Conservation (phyloP, 2,113 vertebrate species). For the Nerophis lumbriciformis region DNA sequence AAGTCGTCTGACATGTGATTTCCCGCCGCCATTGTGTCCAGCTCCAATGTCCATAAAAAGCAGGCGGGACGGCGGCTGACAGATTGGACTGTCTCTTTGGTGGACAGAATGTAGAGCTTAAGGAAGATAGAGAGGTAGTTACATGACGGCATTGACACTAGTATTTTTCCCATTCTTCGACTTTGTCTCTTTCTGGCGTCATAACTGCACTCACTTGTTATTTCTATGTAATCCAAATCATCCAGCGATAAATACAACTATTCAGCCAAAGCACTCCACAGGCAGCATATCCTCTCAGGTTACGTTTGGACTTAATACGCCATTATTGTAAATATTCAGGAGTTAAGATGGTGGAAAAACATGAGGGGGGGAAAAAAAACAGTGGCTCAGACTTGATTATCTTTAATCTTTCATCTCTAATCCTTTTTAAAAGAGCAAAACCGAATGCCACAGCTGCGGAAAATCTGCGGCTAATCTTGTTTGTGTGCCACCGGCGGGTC, state of each 20-base stretch:
- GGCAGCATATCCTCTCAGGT: constrained; percentile 21
- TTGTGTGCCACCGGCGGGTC: constrained; percentile 18
- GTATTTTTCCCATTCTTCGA: constrained; percentile 15
- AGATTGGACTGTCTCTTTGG: constrained; percentile 46
- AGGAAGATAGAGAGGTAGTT: constrained; percentile 6
- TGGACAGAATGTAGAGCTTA: constrained; percentile 24
- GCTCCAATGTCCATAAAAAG: constrained; percentile 41
- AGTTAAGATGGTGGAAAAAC: constrained; percentile 8
- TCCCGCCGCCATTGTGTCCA: constrained; percentile 50
- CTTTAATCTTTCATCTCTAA: constrained; percentile 21
- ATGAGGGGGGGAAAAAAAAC: not conserved
- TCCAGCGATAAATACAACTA: constrained; percentile 14
- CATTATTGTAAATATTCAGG: constrained; percentile 16
- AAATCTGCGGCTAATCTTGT: constrained; percentile 22
- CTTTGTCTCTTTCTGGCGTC: not conserved
- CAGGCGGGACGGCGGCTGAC: constrained; percentile 44
- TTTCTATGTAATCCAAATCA: constrained; percentile 5
- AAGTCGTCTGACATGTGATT: constrained; percentile 61
- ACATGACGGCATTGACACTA: constrained; percentile 13
- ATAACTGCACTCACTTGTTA: constrained; percentile 14
- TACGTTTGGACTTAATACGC: constrained; percentile 21
- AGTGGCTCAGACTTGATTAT: constrained; percentile 20
- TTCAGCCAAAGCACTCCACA: constrained; percentile 10
- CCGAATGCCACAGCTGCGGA: constrained; percentile 8
- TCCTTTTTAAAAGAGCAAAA: constrained; percentile 12